Percentiles rank a stretch among this genome's conserved stretches.
These are phyloP conservation scores for Lytechinus variegatus DNA, from an alignment of 35 echinoderm and acorn worm species.

Conservation along the genomic window DNA sequence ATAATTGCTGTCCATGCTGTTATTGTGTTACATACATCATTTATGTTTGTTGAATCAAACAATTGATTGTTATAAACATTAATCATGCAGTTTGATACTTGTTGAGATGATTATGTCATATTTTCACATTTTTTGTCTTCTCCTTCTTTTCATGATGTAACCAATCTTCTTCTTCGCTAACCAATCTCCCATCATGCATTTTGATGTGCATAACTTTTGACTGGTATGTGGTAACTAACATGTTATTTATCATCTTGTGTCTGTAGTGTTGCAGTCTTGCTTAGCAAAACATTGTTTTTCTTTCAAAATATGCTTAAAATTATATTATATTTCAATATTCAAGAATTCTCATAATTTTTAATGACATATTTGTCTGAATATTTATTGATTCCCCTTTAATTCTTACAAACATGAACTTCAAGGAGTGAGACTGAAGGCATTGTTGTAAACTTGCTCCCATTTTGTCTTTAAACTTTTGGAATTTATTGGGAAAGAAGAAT, in stretches of 20 bases:
- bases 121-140: constrained; percentile 40
- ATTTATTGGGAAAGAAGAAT: not conserved
- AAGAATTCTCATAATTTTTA: not conserved
- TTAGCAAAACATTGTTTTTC: not conserved
- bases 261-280: not conserved
- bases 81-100: not conserved
- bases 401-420: not conserved
- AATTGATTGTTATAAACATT: not conserved
- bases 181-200: constrained; percentile 47
- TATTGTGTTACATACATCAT: not conserved
- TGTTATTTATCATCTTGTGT: constrained; percentile 10
- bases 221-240: constrained; percentile 57
- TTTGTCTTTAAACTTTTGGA: not conserved
- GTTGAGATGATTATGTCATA: not conserved
- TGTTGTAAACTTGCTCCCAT: not conserved
- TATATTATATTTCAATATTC: not conserved
- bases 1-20: not conserved
- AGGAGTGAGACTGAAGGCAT: not conserved
- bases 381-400: not conserved
- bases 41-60: not conserved
- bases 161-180: constrained; percentile 52
- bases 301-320: not conserved
- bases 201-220: constrained; percentile 27
- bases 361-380: no score
- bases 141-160: constrained; percentile 24